Conservation (phyloP, 2,888 invertebrate genomes). For the Drosophila greeni region DNA sequence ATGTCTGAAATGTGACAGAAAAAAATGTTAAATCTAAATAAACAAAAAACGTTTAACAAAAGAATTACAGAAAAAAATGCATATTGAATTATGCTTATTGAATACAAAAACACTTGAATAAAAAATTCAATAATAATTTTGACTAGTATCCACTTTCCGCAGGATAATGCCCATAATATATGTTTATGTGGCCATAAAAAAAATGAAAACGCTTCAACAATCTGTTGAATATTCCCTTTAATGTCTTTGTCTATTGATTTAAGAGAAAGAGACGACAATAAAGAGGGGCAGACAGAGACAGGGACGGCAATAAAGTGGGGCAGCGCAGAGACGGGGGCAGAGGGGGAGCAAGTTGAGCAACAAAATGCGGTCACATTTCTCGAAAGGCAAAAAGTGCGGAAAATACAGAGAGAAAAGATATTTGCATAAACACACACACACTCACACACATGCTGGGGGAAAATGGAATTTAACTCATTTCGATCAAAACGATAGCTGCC, state of each 20-base stretch:
- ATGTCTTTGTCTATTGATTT: constrained; percentile 36
- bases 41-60: too few species aligned
- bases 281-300: too few species aligned
- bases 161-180: constrained; percentile 8
- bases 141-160: background rate
- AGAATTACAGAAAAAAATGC: too few species aligned
- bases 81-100: too few species aligned
- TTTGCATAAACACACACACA: constrained; percentile 47
- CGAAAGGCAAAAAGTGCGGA: background rate
- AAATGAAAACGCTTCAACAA: constrained; percentile 13
- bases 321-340: background rate
- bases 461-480: constrained; percentile 48
- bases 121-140: constrained; percentile 8
- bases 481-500: constrained; percentile 19
- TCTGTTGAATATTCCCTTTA: constrained; percentile 32
- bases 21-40: background rate
- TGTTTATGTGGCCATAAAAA: constrained; percentile 20
- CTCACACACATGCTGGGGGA: constrained; percentile 13
- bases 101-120: too few species aligned
- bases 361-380: constrained; percentile 33
- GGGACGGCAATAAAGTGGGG: too few species aligned
- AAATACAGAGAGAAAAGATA: constrained; percentile 18
- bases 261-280: background rate
- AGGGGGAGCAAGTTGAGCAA: background rate
- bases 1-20: too few species aligned